Percentiles rank a stretch among this genome's conserved stretches.
These are phyloP conservation scores for Aleiodes testaceus DNA, from an alignment of 2,888 invertebrate genomes.

Conservation along the genomic window DNA sequence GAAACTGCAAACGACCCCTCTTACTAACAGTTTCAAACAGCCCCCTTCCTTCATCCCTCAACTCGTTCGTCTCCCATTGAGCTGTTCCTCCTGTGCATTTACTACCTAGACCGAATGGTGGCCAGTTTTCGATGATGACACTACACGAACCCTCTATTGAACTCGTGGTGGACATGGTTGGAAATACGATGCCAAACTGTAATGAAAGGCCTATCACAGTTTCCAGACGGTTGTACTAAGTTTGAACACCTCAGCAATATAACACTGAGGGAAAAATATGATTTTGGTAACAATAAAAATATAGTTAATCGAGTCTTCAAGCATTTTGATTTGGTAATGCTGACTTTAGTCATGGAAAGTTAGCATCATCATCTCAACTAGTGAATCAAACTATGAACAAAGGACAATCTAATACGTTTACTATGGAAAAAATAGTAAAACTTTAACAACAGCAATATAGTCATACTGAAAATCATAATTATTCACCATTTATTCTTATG, in stretches of 20 bases:
- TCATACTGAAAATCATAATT: too few relatives aligned
- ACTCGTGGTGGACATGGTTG: conserved; percentile 61
- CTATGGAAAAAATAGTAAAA: too few relatives aligned
- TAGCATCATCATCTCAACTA: too few relatives aligned
- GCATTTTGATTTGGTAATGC: too few relatives aligned
- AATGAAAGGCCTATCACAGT: conserved; percentile 53
- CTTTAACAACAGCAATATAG: too few relatives aligned
- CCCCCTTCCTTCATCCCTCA: conserved; percentile 38
- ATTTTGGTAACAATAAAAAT: too few relatives aligned
- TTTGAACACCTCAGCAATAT: conserved; percentile 33
- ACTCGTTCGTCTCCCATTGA: conserved; percentile 58
- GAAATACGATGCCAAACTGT: conserved; percentile 66
- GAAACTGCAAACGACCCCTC: conserved; percentile 68
- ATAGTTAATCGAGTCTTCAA: too few relatives aligned
- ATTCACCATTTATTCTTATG: background rate
- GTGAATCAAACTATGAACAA: too few relatives aligned
- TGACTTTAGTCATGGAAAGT: too few relatives aligned
- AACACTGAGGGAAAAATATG: too few relatives aligned
- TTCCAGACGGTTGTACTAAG: background rate
- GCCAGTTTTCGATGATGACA: conserved; percentile 19
- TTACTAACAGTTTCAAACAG: conserved; percentile 40
- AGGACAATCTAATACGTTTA: too few relatives aligned
- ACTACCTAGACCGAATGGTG: conserved; percentile 2
- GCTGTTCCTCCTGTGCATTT: conserved; percentile 49
- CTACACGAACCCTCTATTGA: conserved; percentile 66